Conservation (phyloP, 2,797 vertebrate genomes). For the Lepilemur septentrionalis region DNA sequence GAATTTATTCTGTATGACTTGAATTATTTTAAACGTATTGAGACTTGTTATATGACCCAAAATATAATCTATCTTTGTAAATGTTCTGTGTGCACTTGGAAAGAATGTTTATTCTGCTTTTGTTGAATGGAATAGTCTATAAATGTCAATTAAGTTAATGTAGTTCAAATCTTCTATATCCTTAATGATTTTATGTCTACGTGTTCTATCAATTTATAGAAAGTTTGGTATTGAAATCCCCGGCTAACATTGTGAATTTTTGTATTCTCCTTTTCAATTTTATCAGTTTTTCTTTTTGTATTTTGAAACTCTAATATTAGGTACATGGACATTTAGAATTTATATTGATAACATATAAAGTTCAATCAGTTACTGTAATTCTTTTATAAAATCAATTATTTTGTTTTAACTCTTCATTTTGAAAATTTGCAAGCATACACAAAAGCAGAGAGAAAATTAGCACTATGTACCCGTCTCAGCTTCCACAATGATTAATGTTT, state of each 20-base stretch:
- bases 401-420: not conserved
- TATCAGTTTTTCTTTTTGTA: not conserved
- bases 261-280: not conserved
- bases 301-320: not conserved
- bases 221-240: not conserved
- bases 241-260: not conserved
- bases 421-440: not conserved
- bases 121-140: not conserved
- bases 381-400: not conserved
- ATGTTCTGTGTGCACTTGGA: not conserved
- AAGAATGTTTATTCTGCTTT: not conserved
- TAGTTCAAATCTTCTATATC: not conserved
- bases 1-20: not conserved
- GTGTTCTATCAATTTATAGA: not conserved
- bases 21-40: not conserved
- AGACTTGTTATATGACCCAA: not conserved
- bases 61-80: not conserved
- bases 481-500: not conserved
- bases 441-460: not conserved
- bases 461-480: not conserved
- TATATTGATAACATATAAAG: not conserved
- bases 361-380: not conserved
- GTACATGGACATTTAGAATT: not conserved
- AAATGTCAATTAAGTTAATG: not conserved
- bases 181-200: not conserved